These are phyloP conservation scores for fruit fly (Drosophila melanogaster) DNA, from an alignment of 1,140 invertebrate species.

Conservation along the genomic window Release_6_plus_ISO1_MT NT_037436.4:18286501-18287000, in stretches of 20 bases:
- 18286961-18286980: not conserved
- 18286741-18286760: slow-evolving; percentile 84
- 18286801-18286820: slow-evolving; percentile 45
- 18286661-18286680: slow-evolving; percentile 51
- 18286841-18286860: slow-evolving; percentile 28
- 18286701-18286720: slow-evolving; percentile 40
- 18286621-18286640: slow-evolving; percentile 61
- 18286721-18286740: slow-evolving; percentile 60
- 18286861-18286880: slow-evolving; percentile 63
- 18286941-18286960: not conserved
- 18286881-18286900: slow-evolving; percentile 59
- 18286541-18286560: slow-evolving; percentile 82
- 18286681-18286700: slow-evolving; percentile 72
- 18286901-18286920: slow-evolving; percentile 46
- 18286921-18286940: slow-evolving; percentile 59
- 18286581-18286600: slow-evolving; percentile 68
- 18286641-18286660: slow-evolving; percentile 74
- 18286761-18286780: slow-evolving; percentile 81
- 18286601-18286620: slow-evolving; percentile 50
- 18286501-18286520: slow-evolving; percentile 69
- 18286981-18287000: not conserved
- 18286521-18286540: slow-evolving; percentile 72
- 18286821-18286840: slow-evolving; percentile 11
- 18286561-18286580: slow-evolving; percentile 84
- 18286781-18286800: slow-evolving; percentile 70